Evolutionary conservation across 2,797 vertebrate genomes (phyloP).

Genomic region (Tokudaia muenninki): DNA sequence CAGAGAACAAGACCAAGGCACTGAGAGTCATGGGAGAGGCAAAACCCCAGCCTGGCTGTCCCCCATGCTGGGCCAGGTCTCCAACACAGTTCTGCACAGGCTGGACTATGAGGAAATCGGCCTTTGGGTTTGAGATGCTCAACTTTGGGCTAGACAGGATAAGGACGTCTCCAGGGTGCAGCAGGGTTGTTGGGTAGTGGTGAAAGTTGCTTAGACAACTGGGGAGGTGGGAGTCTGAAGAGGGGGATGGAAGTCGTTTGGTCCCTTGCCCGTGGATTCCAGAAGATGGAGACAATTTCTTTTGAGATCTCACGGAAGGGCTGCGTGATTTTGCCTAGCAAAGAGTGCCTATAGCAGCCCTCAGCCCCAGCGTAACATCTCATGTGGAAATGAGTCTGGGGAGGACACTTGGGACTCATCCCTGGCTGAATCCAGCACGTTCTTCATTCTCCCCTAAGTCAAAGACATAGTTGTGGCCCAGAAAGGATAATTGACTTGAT

Average conservation of each 20-base stretch:
- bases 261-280: background rate
- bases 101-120: rapidly evolving
- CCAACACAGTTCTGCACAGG: background rate
- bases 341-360: rapidly evolving
- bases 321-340: background rate
- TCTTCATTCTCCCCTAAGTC: background rate
- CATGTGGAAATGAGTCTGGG: background rate
- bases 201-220: background rate
- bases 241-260: rapidly evolving
- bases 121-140: background rate
- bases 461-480: background rate
- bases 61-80: background rate
- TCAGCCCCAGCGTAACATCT: background rate
- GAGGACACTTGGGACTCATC: background rate
- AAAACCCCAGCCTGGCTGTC: background rate
- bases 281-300: background rate
- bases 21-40: conserved; percentile 33
- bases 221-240: background rate
- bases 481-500: background rate
- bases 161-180: background rate
- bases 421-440: background rate
- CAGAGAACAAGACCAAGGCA: background rate
- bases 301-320: background rate
- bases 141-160: background rate
- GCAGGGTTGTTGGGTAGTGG: background rate